phyloP scores from a whole-genome alignment of 2,113 vertebrate genomes.

The Phasianus colchicus region DNA sequence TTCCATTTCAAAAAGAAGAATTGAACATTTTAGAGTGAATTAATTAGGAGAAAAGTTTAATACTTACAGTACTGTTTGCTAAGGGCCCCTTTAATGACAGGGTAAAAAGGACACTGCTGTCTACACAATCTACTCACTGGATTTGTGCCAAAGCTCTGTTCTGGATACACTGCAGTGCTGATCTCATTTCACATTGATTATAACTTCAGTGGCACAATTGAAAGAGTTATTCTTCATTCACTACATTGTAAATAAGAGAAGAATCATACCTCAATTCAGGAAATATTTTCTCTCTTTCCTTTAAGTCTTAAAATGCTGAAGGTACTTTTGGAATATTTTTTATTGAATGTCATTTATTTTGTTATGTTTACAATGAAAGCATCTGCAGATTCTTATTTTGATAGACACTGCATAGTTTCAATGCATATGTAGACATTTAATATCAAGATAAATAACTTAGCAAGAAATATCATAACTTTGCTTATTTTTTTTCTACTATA shows the following conservation, averaged over 20 bases:
- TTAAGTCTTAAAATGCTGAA: background rate
- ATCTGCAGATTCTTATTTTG: background rate
- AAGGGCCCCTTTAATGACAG: background rate
- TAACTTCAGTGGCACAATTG: background rate
- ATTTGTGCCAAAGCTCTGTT: background rate
- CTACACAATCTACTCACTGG: background rate
- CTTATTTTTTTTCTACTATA: background rate
- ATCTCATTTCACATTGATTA: background rate
- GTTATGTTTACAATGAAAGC: background rate
- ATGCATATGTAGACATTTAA: slow-evolving; percentile 5
- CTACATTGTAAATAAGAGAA: background rate
- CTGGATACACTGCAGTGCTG: background rate
- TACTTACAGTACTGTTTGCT: background rate
- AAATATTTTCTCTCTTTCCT: background rate
- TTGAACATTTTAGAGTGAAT: background rate
- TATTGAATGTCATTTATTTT: background rate
- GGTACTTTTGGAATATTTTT: background rate
- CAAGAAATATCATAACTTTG: background rate
- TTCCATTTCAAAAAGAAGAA: background rate
- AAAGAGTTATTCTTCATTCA: background rate
- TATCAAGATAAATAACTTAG: background rate
- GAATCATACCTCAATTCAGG: background rate
- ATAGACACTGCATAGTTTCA: background rate
- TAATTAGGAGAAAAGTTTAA: background rate
- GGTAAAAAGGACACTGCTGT: background rate